Conservation (phyloP, 30 jellyfish, hydroid and myxozoan genomes). For the Aurelia aurita region DNA sequence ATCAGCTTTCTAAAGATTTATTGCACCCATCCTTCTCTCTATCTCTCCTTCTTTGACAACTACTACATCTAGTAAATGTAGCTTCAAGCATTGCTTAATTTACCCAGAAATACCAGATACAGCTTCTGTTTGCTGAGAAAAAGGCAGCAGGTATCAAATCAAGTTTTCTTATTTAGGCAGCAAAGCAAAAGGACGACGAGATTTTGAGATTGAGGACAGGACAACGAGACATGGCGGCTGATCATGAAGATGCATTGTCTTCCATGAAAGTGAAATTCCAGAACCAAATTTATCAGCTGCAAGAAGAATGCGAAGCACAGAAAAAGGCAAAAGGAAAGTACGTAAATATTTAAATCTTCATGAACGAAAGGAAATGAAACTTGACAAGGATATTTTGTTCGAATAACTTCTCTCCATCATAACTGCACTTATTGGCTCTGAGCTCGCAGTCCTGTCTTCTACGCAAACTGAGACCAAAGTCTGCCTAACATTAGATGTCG, state of each 20-base stretch:
- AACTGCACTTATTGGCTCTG: no score
- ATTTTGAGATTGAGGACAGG: conserved; percentile 41
- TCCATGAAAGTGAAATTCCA: conserved; percentile 32
- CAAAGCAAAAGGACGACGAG: conserved; percentile 62
- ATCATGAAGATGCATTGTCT: conserved; percentile 58
- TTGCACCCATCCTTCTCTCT: no score
- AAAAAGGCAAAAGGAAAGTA: conserved; percentile 58
- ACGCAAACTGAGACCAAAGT: no score
- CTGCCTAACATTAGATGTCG: no score
- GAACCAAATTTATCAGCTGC: conserved; percentile 54
- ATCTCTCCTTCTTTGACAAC: no score
- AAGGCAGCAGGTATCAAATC: not conserved
- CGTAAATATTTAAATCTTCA: not conserved
- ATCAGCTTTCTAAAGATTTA: no score
- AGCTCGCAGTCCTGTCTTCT: no score
- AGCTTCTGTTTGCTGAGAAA: not conserved
- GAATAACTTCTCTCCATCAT: no score
- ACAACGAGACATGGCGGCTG: conserved; percentile 54
- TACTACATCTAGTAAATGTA: no score
- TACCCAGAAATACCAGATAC: not conserved
- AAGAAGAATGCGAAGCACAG: conserved; percentile 60
- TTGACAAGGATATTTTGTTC: no score
- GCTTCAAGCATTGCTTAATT: no score
- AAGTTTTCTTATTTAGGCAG: conserved; percentile 22
- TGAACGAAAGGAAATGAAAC: no score